Percentiles rank a stretch among this genome's conserved stretches.
Evolutionary conservation across 2,113 vertebrate species (phyloP).

Genomic region (Tichodroma muraria): DNA sequence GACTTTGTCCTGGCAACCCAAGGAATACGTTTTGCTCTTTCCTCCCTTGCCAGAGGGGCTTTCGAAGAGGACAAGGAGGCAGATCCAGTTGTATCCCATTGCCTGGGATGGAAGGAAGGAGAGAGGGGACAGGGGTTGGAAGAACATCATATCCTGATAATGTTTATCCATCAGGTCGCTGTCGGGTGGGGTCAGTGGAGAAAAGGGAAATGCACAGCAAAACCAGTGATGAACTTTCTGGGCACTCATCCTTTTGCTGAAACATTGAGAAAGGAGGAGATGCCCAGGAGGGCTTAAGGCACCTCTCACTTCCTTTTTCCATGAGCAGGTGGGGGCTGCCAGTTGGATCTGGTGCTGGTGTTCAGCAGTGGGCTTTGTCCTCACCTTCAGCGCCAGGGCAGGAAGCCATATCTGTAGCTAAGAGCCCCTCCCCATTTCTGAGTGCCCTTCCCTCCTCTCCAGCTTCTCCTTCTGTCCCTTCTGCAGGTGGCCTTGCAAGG

Average conservation of each 20-base stretch:
- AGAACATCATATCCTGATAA: not conserved
- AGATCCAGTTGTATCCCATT: not conserved
- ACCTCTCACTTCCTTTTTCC: not conserved
- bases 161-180: fast-evolving
- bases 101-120: not conserved
- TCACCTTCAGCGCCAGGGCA: not conserved
- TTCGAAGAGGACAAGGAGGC: not conserved
- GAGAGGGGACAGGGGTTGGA: not conserved
- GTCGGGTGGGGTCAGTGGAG: not conserved
- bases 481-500: not conserved
- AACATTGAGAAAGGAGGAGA: not conserved
- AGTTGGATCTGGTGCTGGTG: not conserved
- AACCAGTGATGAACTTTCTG: not conserved
- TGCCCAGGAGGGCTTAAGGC: not conserved
- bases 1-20: not conserved
- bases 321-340: not conserved
- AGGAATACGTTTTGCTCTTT: not conserved
- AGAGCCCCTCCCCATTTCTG: not conserved
- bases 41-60: not conserved
- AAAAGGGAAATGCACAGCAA: fast-evolving
- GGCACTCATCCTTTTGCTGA: not conserved
- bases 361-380: not conserved
- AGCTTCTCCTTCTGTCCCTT: not conserved
- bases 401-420: not conserved
- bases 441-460: not conserved